phyloP scores from a whole-genome alignment of 2,888 invertebrate genomes.

The Caenorhabditis sp. region DNA sequence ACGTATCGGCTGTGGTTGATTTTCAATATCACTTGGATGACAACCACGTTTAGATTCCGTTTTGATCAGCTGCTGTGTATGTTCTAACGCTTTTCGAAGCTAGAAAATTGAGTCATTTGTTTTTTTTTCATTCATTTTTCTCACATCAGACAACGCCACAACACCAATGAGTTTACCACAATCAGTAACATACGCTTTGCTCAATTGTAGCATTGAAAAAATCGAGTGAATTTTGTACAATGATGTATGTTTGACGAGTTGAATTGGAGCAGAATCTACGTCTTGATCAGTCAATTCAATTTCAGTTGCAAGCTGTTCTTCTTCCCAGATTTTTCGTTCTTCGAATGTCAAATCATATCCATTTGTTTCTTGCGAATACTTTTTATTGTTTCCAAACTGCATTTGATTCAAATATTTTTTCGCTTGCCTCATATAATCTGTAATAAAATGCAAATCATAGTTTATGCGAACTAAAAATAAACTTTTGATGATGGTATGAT shows the following conservation, averaged over 20 bases:
- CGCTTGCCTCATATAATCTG: slow-evolving; percentile 61
- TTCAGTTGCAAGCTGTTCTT: slow-evolving; percentile 42
- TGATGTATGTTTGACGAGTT: slow-evolving; percentile 64
- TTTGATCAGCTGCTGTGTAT: slow-evolving; percentile 34
- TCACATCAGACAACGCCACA: slow-evolving; percentile 65
- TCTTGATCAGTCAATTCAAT: slow-evolving; percentile 58
- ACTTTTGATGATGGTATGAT: slow-evolving; percentile 45
- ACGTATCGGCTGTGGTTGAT: background rate
- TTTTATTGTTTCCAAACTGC: slow-evolving; percentile 46
- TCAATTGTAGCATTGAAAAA: slow-evolving; percentile 67
- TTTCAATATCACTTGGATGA: background rate
- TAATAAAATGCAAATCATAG: slow-evolving; percentile 14
- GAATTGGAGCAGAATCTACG: slow-evolving; percentile 68
- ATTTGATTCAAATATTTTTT: slow-evolving; percentile 57
- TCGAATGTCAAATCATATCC: slow-evolving; percentile 57
- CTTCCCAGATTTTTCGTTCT: slow-evolving; percentile 62
- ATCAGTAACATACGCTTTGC: slow-evolving; percentile 68
- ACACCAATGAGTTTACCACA: slow-evolving; percentile 68
- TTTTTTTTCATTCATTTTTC: background rate
- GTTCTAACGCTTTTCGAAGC: slow-evolving; percentile 51
- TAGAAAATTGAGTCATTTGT: slow-evolving; percentile 17
- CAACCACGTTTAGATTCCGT: slow-evolving; percentile 7
- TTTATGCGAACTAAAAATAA: too few species aligned
- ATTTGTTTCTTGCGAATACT: slow-evolving; percentile 40
- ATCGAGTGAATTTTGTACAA: slow-evolving; percentile 68